Base-by-base conservation (phyloP, 2,797 vertebrate species). In the Rhadinocentrus ornatus region DNA sequence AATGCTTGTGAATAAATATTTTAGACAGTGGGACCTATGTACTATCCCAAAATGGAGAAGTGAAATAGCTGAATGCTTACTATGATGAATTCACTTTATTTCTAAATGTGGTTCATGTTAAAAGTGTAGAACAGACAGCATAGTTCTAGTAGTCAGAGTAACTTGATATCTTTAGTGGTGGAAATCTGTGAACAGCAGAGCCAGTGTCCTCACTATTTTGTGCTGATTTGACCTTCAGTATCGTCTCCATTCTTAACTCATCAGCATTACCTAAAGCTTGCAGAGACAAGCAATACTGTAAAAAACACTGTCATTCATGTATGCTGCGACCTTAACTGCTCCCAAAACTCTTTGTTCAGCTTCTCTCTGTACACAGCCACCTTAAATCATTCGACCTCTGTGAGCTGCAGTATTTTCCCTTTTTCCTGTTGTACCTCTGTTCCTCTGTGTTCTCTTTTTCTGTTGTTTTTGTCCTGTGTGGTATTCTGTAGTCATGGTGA, bases 191-290 rank as follows among this genome's bases (percentile, higher is more conserved):
- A 66, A 39, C 69, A 55, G 15, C 58, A 71, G 78, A 65, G 56
- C 16, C 64, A 4, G 52, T 72, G 84, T 66, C 84, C 80, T 88
- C 88, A 78, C 59, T 70, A 24, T 75, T 83, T 87, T 83, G 61
- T 83, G 80, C 66, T 75, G 72, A 77, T 85, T 75, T 86, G 80
- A 85, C 73, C 75, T 64, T 16, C 58, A 27, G 39, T 66, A 64
- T 76, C 75, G n/a, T 77, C 69, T 63, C 9, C 62, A 68, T 81
- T 79, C 64, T 73, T 58, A 66, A 73, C 83, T 79, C 85, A 73
- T 84, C 81, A 81, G 77, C 72, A 57, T 59, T 59, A 70, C 54
- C 58, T 46, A 64, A 37, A 64, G 57, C 69, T 58, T 59, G 63
- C 69, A 65, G 66, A 81, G 65, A 72, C 50, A 56, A 75, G 81